Evolutionary conservation across 2,797 vertebrate genomes (phyloP).

Genomic region (Garrulus glandarius): DNA sequence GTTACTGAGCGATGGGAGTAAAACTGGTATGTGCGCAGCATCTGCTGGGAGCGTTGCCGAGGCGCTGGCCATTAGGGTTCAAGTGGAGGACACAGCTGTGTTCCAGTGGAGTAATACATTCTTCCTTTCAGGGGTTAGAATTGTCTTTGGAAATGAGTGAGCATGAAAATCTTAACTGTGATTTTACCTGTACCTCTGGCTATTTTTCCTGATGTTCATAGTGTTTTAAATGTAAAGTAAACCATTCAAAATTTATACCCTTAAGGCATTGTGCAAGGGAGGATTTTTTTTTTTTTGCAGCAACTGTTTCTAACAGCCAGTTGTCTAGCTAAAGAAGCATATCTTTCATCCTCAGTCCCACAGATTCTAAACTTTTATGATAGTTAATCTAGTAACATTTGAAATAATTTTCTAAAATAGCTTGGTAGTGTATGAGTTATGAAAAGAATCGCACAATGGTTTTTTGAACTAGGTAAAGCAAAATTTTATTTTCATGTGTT

Average conservation of each 20-base stretch:
- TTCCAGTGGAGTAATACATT: not conserved
- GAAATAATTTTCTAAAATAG: not conserved
- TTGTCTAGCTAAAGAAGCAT: not conserved
- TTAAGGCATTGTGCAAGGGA: not conserved
- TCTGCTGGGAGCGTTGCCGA: not conserved
- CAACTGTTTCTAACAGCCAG: not conserved
- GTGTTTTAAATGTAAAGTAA: not conserved
- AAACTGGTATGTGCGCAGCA: accelerated
- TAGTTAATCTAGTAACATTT: not conserved
- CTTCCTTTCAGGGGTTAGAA: not conserved
- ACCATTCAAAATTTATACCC: not conserved
- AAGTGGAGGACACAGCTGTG: not conserved
- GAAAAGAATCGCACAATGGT: accelerated
- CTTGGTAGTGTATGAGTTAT: not conserved
- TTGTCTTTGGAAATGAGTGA: not conserved
- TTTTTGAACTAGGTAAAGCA: not conserved
- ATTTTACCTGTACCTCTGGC: not conserved
- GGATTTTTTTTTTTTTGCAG: not conserved
- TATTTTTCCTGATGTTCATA: not conserved
- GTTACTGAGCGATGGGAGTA: accelerated
- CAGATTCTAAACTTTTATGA: not conserved
- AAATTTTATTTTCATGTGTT: not conserved
- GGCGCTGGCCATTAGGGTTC: not conserved
- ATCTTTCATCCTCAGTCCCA: not conserved
- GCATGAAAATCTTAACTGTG: not conserved